Base-by-base conservation (phyloP, 2,113 vertebrate genomes). In the Sphaerodactylus townsendi region DNA sequence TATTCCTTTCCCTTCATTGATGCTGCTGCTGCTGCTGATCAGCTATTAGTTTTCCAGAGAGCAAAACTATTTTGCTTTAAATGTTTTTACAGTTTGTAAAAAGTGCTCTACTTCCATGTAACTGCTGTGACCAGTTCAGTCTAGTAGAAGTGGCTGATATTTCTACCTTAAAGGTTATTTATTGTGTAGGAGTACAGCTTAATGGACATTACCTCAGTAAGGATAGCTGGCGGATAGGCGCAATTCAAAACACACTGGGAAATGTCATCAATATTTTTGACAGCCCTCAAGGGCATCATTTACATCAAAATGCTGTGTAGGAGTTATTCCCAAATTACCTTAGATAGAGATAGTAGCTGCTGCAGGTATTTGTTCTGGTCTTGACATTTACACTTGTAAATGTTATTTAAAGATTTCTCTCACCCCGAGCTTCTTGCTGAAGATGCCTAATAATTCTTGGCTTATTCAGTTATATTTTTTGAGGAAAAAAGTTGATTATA, bases 401-500 rank as follows among this genome's bases (percentile, higher is more conserved):
- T 44, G 86, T 53, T 83, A 84, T 79, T 89, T 86, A 48, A 75
- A 89, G 53, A 74, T 87, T 84, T 83, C 81, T 92, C 53, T 71
- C 5, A 35, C 74, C 39, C 53, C n/a, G 64, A n/a, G 25, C 59
- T 90, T 83, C 77, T 88, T 92, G 74, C 81, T 92, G 76, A 88
- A 92, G 86, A 75, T 82, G 39, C 85, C 79, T 77, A 90, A 92
- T 91, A 92, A 90, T 90, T 86, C 80, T 87, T 84, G 79, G 84
- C 70, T 90, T 8, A 69, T 44, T 81, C 82, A 87, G n/a, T 33
- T 88, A 81, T 53, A 77, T 85, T 86, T 77, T 66, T 4, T 44
- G 44, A 9, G 30, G 68, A 30, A 81, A 81, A n/a, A 5, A 87
- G 70, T 81, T 90, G 33, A 84, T 89, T 90, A 75, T 86, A 91